Conservation (phyloP, 2,888 invertebrate species). For the Phyto melanocephala region DNA sequence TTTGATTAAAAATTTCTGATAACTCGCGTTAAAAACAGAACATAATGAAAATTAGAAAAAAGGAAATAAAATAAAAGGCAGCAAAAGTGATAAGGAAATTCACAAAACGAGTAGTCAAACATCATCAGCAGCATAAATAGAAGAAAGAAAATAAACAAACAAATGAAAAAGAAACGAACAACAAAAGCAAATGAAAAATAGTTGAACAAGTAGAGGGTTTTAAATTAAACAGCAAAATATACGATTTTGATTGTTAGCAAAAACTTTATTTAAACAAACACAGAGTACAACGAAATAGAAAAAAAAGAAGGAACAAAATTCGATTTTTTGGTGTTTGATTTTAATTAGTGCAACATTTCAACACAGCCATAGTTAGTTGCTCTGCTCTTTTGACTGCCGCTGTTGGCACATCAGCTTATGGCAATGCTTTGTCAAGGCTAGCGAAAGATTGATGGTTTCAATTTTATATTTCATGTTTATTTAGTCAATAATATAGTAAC, state of each 20-base stretch:
- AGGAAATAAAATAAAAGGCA: conserved; percentile 25
- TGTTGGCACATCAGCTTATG: neutral
- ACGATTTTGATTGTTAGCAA: conserved; percentile 40
- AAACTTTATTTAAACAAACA: conserved; percentile 42
- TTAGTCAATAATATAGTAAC: conserved; percentile 46
- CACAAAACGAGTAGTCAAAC: conserved; percentile 8
- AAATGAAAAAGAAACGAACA: conserved; percentile 19
- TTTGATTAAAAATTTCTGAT: conserved; percentile 64
- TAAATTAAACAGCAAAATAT: neutral
- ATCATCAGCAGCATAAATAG: conserved; percentile 37
- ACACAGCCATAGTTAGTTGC: neutral
- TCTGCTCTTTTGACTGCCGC: conserved; percentile 18
- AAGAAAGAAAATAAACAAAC: neutral
- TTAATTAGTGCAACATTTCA: conserved; percentile 60
- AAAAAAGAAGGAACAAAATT: conserved; percentile 25
- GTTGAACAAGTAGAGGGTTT: neutral
- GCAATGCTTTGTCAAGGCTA: neutral
- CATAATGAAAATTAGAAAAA: neutral
- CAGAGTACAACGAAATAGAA: neutral
- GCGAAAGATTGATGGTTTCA: conserved; percentile 55
- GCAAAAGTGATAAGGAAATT: conserved; percentile 1
- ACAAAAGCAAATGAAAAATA: neutral
- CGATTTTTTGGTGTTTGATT: conserved; percentile 59
- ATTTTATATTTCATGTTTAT: conserved; percentile 57
- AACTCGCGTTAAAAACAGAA: conserved; percentile 49